Percentiles rank a stretch among this genome's conserved stretches.
Evolutionary conservation across 2,113 vertebrate genomes (phyloP).

Genomic region (Neotoma lepida): DNA sequence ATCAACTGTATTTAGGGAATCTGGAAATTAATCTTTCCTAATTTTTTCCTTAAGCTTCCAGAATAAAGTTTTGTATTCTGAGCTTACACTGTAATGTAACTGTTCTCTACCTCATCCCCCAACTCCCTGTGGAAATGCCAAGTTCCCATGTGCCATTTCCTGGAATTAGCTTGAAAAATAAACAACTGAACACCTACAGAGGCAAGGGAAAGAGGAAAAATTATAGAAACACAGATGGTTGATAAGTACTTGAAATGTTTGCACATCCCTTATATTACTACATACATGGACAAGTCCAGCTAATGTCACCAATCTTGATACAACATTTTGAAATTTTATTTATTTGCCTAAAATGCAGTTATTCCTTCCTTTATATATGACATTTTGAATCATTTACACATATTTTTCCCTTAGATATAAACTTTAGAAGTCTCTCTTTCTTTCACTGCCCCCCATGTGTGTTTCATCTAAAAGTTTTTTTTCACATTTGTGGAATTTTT

Average conservation of each 20-base stretch:
- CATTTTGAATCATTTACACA: constrained; percentile 13
- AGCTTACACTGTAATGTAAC: background rate
- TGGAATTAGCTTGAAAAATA: constrained; percentile 72
- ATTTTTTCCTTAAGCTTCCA: constrained; percentile 43
- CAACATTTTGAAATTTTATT: background rate
- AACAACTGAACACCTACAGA: background rate
- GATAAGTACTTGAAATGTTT: background rate
- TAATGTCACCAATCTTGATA: background rate
- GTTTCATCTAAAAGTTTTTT: constrained; percentile 26
- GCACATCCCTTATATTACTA: background rate
- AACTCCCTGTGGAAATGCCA: constrained; percentile 19
- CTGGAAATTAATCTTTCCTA: background rate
- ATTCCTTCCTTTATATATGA: constrained; percentile 4
- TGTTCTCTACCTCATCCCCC: background rate
- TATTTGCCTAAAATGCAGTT: constrained; percentile 13
- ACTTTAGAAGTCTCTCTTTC: background rate
- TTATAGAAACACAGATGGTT: background rate
- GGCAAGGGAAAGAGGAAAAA: background rate
- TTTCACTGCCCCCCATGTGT: background rate
- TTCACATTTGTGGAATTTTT: background rate
- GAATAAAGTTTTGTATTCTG: constrained; percentile 31
- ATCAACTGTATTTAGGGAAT: constrained; percentile 24
- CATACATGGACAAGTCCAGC: background rate
- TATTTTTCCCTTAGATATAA: constrained; percentile 53
- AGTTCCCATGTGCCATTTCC: constrained; percentile 65